phyloP scores from a whole-genome alignment of 2,888 invertebrate genomes.

The Unio delphinus region DNA sequence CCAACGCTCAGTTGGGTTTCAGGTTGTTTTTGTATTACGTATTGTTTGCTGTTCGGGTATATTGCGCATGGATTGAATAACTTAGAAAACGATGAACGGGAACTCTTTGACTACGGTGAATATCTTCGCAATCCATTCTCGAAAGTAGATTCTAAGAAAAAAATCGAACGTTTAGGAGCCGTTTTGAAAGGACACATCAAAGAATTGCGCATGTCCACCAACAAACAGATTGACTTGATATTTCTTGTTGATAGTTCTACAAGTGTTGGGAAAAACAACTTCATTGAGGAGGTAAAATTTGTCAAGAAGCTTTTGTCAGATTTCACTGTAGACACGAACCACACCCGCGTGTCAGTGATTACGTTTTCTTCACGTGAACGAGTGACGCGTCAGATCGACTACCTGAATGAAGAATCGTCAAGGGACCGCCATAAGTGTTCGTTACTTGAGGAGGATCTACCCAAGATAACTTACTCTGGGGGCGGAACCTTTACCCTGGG shows the following conservation, averaged over 20 bases:
- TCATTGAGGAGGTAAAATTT: slow-evolving; percentile 79
- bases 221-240: slow-evolving; percentile 76
- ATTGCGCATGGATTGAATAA: too few species aligned
- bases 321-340: slow-evolving; percentile 78
- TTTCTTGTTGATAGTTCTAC: slow-evolving; percentile 82
- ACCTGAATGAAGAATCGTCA: slow-evolving; percentile 74
- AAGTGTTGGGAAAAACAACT: slow-evolving; percentile 79
- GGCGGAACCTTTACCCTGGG: slow-evolving; percentile 81
- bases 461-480: slow-evolving; percentile 77
- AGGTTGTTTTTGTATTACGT: too few species aligned
- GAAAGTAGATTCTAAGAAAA: slow-evolving; percentile 58
- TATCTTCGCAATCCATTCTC: slow-evolving; percentile 24
- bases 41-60: too few species aligned
- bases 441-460: slow-evolving; percentile 77
- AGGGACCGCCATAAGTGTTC: slow-evolving; percentile 78
- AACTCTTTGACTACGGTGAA: slow-evolving; percentile 27
- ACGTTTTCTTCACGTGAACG: slow-evolving; percentile 78
- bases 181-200: slow-evolving; percentile 76
- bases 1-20: too few species aligned
- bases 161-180: slow-evolving; percentile 75
- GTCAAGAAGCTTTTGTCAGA: slow-evolving; percentile 78
- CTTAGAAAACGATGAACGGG: too few species aligned
- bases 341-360: slow-evolving; percentile 79
- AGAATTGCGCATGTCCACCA: slow-evolving; percentile 71
- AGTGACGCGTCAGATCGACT: slow-evolving; percentile 77